phyloP scores from a whole-genome alignment of 2,888 invertebrate genomes.

The Agrenia bidenticulata region DNA sequence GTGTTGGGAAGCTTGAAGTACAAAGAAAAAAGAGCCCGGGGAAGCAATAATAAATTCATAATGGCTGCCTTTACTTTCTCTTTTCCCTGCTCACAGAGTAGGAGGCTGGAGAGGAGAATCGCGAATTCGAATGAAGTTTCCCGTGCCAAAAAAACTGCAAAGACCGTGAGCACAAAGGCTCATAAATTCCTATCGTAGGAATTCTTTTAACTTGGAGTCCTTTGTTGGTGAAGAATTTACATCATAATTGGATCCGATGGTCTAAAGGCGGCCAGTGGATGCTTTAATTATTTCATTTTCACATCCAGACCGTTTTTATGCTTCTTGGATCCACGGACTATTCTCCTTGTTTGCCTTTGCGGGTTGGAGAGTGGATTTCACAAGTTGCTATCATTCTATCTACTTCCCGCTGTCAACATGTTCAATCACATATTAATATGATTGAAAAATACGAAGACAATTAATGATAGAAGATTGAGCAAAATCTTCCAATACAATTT shows the following conservation, averaged over 20 bases:
- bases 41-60: no score
- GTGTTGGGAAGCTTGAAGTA: no score
- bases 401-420: no score
- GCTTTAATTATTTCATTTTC: slow-evolving; percentile 19
- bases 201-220: neutral
- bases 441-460: no score
- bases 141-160: neutral
- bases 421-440: no score
- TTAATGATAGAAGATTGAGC: no score
- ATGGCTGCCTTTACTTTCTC: no score
- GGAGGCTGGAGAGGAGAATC: neutral
- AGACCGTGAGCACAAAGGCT: slow-evolving; percentile 1
- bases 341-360: neutral
- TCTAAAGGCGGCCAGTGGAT: neutral
- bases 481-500: no score
- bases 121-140: slow-evolving; percentile 5
- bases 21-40: no score
- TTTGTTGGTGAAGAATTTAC: slow-evolving; percentile 20
- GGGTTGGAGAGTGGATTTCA: neutral
- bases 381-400: no score
- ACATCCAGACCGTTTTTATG: slow-evolving; percentile 1
- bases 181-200: slow-evolving; percentile 10
- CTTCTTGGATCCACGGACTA: no score
- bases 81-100: no score
- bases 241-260: slow-evolving; percentile 18